Evolutionary conservation across 2,888 invertebrate genomes (phyloP).

Genomic region (Chorisops tibialis): DNA sequence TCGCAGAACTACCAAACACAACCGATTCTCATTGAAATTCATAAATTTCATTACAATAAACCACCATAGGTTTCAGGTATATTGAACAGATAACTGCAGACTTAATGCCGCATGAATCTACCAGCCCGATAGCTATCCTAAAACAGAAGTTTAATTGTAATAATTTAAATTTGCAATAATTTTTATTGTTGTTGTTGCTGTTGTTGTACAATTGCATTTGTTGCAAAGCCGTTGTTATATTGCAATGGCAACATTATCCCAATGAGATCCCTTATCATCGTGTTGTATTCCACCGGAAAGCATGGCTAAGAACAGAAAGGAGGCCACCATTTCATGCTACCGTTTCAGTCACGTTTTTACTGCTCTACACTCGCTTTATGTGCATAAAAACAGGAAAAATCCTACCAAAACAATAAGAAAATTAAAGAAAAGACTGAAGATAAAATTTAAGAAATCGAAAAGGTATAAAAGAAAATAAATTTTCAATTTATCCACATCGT

Average conservation of each 20-base stretch:
- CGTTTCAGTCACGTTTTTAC: slow-evolving; percentile 18
- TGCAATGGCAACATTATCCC: background rate
- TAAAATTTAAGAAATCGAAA: slow-evolving; percentile 17
- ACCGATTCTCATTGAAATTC: slow-evolving; percentile 2
- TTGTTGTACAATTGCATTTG: background rate
- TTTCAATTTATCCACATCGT: slow-evolving; percentile 3
- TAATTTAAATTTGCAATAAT: slow-evolving; percentile 15
- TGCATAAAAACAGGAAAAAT: slow-evolving; percentile 5
- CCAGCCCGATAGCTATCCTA: slow-evolving; percentile 7
- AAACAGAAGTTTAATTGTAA: slow-evolving; percentile 20
- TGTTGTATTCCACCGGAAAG: background rate
- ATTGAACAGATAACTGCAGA: background rate
- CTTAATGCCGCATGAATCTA: background rate
- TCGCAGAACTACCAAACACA: too few relatives aligned
- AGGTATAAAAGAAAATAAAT: background rate
- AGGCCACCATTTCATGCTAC: slow-evolving; percentile 21
- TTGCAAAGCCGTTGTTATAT: too few relatives aligned
- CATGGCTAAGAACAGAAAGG: slow-evolving; percentile 9
- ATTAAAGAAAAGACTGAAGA: slow-evolving; percentile 7
- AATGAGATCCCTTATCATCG: slow-evolving; percentile 15
- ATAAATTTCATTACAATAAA: slow-evolving; percentile 4
- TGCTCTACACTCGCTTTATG: background rate
- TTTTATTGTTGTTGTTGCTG: background rate
- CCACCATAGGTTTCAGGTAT: background rate
- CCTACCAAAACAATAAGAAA: slow-evolving; percentile 10